phyloP scores from a whole-genome alignment of 2,113 vertebrate species.

The Anseranas semipalmata region DNA sequence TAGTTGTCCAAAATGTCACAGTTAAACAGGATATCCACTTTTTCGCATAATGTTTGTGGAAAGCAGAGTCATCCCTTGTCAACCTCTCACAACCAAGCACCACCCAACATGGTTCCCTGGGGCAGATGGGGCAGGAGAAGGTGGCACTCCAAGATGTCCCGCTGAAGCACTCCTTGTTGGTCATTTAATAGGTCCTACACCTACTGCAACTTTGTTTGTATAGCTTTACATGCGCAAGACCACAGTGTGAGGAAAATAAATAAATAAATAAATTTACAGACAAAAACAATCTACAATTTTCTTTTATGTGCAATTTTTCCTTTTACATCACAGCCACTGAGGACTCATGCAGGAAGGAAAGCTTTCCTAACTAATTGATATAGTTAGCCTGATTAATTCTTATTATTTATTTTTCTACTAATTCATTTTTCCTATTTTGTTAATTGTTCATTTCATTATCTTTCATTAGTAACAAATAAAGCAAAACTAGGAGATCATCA shows the following conservation, averaged over 20 bases:
- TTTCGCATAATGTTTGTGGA: background rate
- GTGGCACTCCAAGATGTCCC: background rate
- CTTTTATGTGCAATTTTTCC: background rate
- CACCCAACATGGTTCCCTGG: background rate
- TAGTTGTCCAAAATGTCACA: background rate
- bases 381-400: background rate
- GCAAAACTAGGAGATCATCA: background rate
- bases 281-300: no score
- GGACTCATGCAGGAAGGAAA: background rate
- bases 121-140: background rate
- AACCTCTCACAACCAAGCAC: background rate
- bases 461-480: background rate
- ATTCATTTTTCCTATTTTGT: background rate
- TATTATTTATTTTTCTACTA: background rate
- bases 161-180: background rate
- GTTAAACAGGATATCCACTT: background rate
- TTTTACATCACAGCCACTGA: background rate
- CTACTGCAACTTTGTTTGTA: background rate
- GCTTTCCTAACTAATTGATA: background rate
- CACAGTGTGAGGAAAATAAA: background rate
- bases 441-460: background rate
- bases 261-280: background rate
- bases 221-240: background rate
- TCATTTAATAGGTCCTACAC: background rate
- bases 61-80: background rate